Percentiles rank a stretch among this genome's conserved stretches.
Evolutionary conservation across 2,113 vertebrate species (phyloP).

Genomic region (Oreochromis spilurus): DNA sequence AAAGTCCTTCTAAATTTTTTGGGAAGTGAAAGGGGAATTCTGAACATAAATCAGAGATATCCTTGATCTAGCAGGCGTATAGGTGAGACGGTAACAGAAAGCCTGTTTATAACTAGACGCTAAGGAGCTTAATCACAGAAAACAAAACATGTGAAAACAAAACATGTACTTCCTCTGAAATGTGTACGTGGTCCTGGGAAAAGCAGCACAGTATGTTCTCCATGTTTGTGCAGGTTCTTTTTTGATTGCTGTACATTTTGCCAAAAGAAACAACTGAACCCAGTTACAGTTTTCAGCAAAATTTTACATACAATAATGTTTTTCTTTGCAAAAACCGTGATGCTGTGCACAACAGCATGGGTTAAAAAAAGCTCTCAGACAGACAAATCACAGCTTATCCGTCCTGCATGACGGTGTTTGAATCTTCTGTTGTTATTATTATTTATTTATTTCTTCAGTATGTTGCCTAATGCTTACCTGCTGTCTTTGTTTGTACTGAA

Average conservation of each 20-base stretch:
- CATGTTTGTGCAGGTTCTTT: neutral
- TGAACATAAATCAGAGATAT: constrained; percentile 2
- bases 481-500: neutral
- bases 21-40: constrained; percentile 36
- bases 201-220: neutral
- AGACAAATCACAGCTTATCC: neutral
- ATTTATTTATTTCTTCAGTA: neutral
- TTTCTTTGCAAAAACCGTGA: neutral
- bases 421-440: neutral
- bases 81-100: neutral
- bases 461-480: neutral
- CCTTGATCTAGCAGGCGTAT: neutral
- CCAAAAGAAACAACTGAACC: neutral
- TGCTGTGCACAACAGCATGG: neutral
- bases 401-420: neutral
- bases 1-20: neutral
- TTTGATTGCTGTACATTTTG: neutral
- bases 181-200: constrained; percentile 26
- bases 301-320: rapidly evolving
- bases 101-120: neutral
- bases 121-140: constrained; percentile 45
- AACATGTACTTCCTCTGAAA: constrained; percentile 56
- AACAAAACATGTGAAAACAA: constrained; percentile 64
- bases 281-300: neutral
- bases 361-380: neutral